These are phyloP conservation scores for Drosophila paranaensis DNA, from an alignment of 2,888 invertebrate species.

Conservation along the genomic window DNA sequence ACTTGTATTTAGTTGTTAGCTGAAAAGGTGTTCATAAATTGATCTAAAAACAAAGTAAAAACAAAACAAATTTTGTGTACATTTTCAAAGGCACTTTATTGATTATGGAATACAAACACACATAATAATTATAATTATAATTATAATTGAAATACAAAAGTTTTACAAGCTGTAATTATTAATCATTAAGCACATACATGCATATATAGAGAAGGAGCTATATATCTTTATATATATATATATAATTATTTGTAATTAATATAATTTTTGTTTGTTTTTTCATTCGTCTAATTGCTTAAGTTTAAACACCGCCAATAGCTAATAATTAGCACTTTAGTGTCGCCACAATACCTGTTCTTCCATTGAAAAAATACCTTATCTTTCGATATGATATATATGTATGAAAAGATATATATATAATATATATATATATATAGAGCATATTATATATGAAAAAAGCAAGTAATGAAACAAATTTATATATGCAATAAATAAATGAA, in stretches of 20 bases:
- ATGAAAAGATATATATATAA: conserved; percentile 12
- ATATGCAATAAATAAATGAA: conserved; percentile 79
- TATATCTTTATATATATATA: conserved; percentile 24
- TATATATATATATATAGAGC: conserved; percentile 21
- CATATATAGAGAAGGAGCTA: conserved; percentile 7
- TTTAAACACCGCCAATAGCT: conserved; percentile 80
- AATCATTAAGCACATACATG: conserved; percentile 35
- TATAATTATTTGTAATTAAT: conserved; percentile 37
- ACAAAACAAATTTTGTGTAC: conserved; percentile 47
- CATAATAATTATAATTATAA: conserved; percentile 22
- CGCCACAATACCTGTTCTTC: conserved; percentile 80
- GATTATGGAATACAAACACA: conserved; percentile 29
- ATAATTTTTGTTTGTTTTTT: conserved; percentile 53
- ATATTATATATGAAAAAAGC: conserved; percentile 22
- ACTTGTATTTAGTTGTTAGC: conserved; percentile 56
- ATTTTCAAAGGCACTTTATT: conserved; percentile 69
- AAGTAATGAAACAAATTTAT: conserved; percentile 70
- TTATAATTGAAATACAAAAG: conserved; percentile 31
- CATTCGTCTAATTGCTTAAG: conserved; percentile 66
- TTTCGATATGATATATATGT: conserved; percentile 61
- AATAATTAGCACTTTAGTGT: conserved; percentile 79
- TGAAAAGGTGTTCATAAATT: conserved; percentile 45
- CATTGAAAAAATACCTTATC: conserved; percentile 72
- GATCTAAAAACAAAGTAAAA: conserved; percentile 22
- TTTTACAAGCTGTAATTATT: conserved; percentile 51